These are phyloP conservation scores for Phengaris alcon DNA, from an alignment of 2,888 invertebrate species.

Conservation along the genomic window DNA sequence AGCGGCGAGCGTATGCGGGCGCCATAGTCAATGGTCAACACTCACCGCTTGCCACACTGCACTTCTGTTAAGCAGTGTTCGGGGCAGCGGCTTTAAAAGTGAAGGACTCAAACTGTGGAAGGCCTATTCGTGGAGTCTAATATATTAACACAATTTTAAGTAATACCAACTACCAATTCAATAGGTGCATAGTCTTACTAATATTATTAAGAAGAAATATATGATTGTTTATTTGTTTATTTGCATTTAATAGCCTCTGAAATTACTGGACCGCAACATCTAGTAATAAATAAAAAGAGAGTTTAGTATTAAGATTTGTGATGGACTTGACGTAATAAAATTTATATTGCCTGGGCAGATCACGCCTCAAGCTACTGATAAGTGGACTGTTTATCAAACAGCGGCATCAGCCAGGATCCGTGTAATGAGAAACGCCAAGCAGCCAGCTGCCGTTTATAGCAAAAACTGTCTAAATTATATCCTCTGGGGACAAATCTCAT, in stretches of 20 bases:
- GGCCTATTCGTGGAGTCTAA: too few species aligned
- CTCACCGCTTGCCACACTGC: too few species aligned
- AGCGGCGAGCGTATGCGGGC: too few species aligned
- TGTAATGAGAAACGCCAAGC: conserved; percentile 53
- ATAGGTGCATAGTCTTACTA: not conserved
- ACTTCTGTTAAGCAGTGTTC: too few species aligned
- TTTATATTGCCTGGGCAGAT: conserved; percentile 44
- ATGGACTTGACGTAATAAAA: conserved; percentile 46
- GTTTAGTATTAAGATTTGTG: conserved; percentile 32
- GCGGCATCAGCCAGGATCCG: conserved; percentile 60
- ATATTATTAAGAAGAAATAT: too few species aligned
- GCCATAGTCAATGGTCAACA: too few species aligned
- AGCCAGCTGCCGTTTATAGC: conserved; percentile 66
- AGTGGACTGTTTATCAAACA: conserved; percentile 71
- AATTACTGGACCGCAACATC: not conserved
- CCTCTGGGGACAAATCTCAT: conserved; percentile 65
- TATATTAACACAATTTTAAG: not conserved
- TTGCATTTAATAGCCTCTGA: too few species aligned
- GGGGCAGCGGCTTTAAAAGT: too few species aligned
- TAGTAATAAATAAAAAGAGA: not conserved
- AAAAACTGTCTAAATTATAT: conserved; percentile 63
- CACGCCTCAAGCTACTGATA: conserved; percentile 64
- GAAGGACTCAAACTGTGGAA: too few species aligned
- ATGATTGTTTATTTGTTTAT: too few species aligned
- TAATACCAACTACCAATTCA: not conserved